Evolutionary conservation across 2,797 vertebrate species (phyloP).

Genomic region (Hafferia zeledoni): DNA sequence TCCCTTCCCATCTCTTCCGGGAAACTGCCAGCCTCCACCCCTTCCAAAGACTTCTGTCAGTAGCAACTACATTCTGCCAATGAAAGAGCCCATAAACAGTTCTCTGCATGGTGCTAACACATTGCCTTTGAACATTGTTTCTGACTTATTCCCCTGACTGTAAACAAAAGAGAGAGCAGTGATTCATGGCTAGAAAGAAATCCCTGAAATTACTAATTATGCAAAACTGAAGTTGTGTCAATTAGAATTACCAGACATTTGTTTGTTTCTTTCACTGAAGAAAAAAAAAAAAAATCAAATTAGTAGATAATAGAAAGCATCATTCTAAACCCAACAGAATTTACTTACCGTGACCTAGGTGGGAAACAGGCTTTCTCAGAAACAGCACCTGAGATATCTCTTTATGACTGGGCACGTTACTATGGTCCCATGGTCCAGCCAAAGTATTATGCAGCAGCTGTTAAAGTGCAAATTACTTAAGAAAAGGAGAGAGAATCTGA

Average conservation of each 20-base stretch:
- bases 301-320: not conserved
- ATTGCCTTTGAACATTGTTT: not conserved
- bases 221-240: not conserved
- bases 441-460: not conserved
- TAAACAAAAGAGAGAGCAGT: not conserved
- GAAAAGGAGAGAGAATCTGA: not conserved
- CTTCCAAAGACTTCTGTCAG: not conserved
- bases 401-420: not conserved
- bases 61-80: not conserved
- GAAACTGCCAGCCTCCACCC: not conserved
- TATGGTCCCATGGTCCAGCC: not conserved
- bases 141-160: not conserved
- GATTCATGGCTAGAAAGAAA: not conserved
- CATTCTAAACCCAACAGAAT: not conserved
- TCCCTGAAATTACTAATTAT: not conserved
- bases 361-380: not conserved
- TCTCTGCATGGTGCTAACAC: not conserved
- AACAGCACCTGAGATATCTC: not conserved
- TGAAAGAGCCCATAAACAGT: not conserved
- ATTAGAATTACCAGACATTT: conserved; percentile 20
- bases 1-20: not conserved
- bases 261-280: not conserved
- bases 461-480: not conserved
- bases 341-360: not conserved
- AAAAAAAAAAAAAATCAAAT: not conserved